Evolutionary conservation across 2,888 invertebrate species (phyloP).

Genomic region (Polydrusus tereticollis): DNA sequence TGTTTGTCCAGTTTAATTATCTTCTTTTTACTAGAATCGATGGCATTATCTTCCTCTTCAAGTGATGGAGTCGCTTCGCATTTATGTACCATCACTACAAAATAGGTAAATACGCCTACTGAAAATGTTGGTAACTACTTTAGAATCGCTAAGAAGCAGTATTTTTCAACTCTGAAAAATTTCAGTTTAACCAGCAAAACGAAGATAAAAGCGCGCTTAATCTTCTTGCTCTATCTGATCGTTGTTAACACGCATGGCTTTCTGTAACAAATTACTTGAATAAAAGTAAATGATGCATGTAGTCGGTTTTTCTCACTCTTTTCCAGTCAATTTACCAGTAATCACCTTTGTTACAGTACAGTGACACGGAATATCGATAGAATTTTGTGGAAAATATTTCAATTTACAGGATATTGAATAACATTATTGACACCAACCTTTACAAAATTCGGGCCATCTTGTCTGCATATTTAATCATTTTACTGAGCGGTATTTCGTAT

Average conservation of each 20-base stretch:
- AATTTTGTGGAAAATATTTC: conserved; percentile 1
- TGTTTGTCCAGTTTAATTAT: no score
- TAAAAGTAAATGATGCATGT: conserved; percentile 1
- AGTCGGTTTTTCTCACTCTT: conserved; percentile 5
- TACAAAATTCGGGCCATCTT: neutral
- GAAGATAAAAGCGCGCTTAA: neutral
- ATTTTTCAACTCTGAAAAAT: no score
- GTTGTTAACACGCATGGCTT: neutral
- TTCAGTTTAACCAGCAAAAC: neutral
- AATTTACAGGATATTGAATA: conserved; percentile 1
- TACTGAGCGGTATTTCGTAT: no score
- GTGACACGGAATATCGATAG: neutral
- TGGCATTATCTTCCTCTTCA: no score
- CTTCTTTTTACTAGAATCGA: no score
- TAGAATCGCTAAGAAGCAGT: no score
- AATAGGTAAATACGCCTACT: no score
- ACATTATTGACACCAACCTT: neutral
- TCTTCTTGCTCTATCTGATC: neutral
- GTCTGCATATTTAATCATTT: neutral
- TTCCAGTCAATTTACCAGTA: conserved; percentile 3
- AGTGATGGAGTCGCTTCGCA: no score
- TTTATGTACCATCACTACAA: no score
- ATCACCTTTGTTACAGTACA: conserved; percentile 8
- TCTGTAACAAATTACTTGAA: conserved; percentile 2
- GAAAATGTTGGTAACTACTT: no score